phyloP scores from a whole-genome alignment of 2,113 vertebrate species.

The Alosa alosa region DNA sequence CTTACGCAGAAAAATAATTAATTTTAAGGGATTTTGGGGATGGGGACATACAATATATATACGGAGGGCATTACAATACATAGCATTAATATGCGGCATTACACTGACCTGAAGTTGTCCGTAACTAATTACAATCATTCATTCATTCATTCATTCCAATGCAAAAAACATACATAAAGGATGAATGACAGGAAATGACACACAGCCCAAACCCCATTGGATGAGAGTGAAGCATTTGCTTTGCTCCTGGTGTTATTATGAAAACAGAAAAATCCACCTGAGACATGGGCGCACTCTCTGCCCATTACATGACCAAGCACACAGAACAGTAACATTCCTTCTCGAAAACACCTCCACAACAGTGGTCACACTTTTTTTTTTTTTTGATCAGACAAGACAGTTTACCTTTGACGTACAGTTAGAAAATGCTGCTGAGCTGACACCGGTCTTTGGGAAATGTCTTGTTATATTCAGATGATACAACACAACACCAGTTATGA shows the following conservation, averaged over 20 bases:
- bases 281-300: conserved; percentile 55
- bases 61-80: conserved; percentile 50
- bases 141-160: conserved; percentile 50
- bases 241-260: conserved; percentile 44
- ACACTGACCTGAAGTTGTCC: conserved; percentile 53
- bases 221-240: neutral
- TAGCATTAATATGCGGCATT: conserved; percentile 58
- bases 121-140: conserved; percentile 58
- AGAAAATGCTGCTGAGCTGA: neutral
- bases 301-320: conserved; percentile 36
- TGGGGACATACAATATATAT: conserved; percentile 51
- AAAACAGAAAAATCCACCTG: conserved; percentile 59
- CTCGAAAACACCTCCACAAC: conserved; percentile 26
- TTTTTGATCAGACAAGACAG: conserved; percentile 12
- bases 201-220: too few species aligned
- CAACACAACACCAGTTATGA: conserved; percentile 37
- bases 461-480: neutral
- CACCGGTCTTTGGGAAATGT: conserved; percentile 13
- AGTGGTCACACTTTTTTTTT: conserved; percentile 38
- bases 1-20: conserved; percentile 53
- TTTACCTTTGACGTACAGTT: neutral
- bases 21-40: conserved; percentile 28
- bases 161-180: conserved; percentile 35
- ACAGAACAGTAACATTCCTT: conserved; percentile 26
- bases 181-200: conserved; percentile 25